A percentile compares a stretch with the other conserved stretches of the same genome.
Evolutionary conservation across 2,113 vertebrate genomes (phyloP).

Genomic region (Cnemophilus loriae): DNA sequence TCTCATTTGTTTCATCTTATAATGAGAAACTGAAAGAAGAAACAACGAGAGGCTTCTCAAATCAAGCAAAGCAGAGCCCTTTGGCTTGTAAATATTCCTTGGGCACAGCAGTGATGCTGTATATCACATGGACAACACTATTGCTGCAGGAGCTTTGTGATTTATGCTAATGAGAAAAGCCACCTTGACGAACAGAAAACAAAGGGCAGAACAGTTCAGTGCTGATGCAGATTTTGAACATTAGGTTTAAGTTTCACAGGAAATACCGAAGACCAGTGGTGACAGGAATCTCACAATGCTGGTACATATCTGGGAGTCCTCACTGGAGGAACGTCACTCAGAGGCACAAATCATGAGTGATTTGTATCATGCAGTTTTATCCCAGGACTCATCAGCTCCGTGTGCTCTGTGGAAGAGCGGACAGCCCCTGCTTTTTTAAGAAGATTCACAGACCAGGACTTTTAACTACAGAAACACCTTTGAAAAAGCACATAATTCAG

Average conservation of each 20-base stretch:
- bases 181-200: constrained; percentile 44
- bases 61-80: background rate
- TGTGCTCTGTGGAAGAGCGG: background rate
- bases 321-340: background rate
- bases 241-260: constrained; percentile 56
- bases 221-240: constrained; percentile 36
- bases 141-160: constrained; percentile 14
- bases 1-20: background rate
- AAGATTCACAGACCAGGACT: background rate
- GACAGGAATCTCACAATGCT: background rate
- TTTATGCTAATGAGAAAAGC: constrained; percentile 56
- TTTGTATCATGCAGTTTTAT: background rate
- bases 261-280: constrained; percentile 33
- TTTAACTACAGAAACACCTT: background rate
- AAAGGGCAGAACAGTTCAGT: background rate
- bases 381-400: background rate
- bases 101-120: background rate
- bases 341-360: background rate
- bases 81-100: background rate
- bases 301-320: background rate
- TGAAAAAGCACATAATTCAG: background rate
- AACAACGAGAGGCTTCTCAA: background rate
- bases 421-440: background rate
- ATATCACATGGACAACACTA: background rate
- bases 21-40: background rate